Percentiles rank a stretch among this genome's conserved stretches.
These are phyloP conservation scores for Pyrgus malvae DNA, from an alignment of 2,888 invertebrate genomes.

Conservation along the genomic window DNA sequence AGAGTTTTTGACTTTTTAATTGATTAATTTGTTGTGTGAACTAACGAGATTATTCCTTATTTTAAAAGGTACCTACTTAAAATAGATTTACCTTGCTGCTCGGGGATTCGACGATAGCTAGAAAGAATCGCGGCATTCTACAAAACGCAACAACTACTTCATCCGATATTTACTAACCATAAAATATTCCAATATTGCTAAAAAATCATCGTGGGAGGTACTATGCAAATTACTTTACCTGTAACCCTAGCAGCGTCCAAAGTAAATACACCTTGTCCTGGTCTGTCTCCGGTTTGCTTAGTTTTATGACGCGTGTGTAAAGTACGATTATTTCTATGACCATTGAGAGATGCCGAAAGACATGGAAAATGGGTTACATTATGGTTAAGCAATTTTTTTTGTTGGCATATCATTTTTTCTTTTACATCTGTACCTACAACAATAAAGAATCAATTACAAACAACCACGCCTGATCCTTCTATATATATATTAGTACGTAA, in stretches of 20 bases:
- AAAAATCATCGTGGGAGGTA: constrained; percentile 74
- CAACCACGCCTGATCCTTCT: too few relatives aligned
- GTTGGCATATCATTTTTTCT: too few relatives aligned
- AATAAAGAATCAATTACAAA: too few relatives aligned
- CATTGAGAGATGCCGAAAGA: constrained; percentile 62
- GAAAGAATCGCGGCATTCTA: constrained; percentile 17
- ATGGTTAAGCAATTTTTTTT: neutral
- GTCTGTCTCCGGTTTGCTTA: constrained; percentile 64
- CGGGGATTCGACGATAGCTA: too few relatives aligned
- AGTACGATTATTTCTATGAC: constrained; percentile 65
- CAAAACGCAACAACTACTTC: constrained; percentile 17
- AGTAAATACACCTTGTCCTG: constrained; percentile 68
- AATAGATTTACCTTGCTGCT: too few relatives aligned
- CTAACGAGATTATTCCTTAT: too few relatives aligned
- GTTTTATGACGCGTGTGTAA: constrained; percentile 77
- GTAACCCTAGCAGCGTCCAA: constrained; percentile 64
- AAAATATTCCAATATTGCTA: constrained; percentile 40
- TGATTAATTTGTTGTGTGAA: too few relatives aligned
- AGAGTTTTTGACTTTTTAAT: too few relatives aligned
- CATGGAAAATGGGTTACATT: constrained; percentile 37
- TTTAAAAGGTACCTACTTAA: too few relatives aligned
- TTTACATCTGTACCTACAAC: too few relatives aligned
- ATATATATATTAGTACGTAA: too few relatives aligned
- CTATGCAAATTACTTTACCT: constrained; percentile 79
- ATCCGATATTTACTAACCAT: constrained; percentile 33